A percentile compares a stretch with the other conserved stretches of the same genome.
These are phyloP conservation scores for Malurus cyaneus DNA, from an alignment of 2,113 vertebrate species.

Conservation along the genomic window DNA sequence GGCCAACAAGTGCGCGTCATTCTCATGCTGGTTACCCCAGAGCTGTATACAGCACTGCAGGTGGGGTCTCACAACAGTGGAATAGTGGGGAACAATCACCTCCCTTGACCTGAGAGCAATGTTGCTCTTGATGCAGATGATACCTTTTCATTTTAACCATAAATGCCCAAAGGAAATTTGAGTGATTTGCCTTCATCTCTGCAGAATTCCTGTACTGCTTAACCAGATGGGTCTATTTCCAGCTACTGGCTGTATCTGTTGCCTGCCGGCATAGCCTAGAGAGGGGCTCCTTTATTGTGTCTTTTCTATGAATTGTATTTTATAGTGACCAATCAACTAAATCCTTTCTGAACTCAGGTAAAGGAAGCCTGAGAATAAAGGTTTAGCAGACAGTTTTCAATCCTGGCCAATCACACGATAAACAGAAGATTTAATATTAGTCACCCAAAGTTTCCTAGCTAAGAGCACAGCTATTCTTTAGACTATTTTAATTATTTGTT, in stretches of 20 bases:
- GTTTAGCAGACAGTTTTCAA: background rate
- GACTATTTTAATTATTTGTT: background rate
- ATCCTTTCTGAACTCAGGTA: background rate
- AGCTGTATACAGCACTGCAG: background rate
- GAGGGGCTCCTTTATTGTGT: background rate
- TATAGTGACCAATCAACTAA: background rate
- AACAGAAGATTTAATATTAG: background rate
- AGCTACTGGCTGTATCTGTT: background rate
- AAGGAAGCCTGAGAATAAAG: background rate
- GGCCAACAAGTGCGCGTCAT: no score
- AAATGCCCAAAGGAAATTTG: background rate
- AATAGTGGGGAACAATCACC: background rate
- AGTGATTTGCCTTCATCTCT: background rate
- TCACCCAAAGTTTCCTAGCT: background rate
- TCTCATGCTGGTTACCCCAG: background rate
- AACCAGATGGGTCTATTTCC: background rate
- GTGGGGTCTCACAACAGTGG: rapidly evolving
- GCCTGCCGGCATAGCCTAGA: background rate
- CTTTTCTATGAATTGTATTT: background rate
- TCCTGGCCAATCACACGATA: background rate
- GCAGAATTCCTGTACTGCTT: background rate
- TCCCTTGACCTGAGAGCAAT: background rate
- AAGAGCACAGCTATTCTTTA: background rate
- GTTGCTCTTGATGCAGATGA: background rate
- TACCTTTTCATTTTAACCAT: background rate